Conservation (phyloP, 2,797 vertebrate species). For the Threskiornis aethiopicus region DNA sequence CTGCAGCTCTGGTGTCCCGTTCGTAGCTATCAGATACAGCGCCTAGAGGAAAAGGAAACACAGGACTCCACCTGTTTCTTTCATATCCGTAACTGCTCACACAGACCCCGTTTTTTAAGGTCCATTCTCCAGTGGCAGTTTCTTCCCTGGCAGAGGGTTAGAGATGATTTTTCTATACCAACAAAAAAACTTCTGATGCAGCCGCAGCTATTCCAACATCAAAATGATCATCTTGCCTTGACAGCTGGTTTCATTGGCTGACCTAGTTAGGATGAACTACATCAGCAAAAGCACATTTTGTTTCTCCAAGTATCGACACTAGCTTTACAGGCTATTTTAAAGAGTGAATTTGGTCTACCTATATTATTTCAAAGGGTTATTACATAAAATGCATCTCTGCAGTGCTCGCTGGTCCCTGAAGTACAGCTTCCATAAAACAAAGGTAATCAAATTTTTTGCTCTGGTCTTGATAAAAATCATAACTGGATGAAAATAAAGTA, state of each 20-base stretch:
- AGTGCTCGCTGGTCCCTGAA: neutral
- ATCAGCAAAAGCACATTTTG: constrained; percentile 11
- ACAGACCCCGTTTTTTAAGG: rapidly evolving
- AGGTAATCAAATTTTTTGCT: neutral
- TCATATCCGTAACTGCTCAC: neutral
- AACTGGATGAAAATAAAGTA: neutral
- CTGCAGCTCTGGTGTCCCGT: constrained; percentile 89
- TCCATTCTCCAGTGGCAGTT: neutral
- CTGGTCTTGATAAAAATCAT: neutral
- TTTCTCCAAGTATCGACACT: neutral
- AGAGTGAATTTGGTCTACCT: neutral
- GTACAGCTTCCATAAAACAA: neutral
- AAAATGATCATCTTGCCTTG: neutral
- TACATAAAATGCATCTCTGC: neutral
- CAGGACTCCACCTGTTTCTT: neutral
- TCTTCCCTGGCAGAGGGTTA: neutral
- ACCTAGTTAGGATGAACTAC: neutral
- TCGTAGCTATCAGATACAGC: constrained; percentile 90
- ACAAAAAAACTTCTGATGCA: neutral
- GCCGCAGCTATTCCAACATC: neutral
- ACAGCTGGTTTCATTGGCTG: constrained; percentile 5
- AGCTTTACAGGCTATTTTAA: neutral
- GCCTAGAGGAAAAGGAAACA: constrained; percentile 70
- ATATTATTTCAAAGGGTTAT: neutral
- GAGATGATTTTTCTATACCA: neutral